Base-by-base conservation (phyloP, 1,140 invertebrate genomes). In the Drosophila sturtevanti region DNA sequence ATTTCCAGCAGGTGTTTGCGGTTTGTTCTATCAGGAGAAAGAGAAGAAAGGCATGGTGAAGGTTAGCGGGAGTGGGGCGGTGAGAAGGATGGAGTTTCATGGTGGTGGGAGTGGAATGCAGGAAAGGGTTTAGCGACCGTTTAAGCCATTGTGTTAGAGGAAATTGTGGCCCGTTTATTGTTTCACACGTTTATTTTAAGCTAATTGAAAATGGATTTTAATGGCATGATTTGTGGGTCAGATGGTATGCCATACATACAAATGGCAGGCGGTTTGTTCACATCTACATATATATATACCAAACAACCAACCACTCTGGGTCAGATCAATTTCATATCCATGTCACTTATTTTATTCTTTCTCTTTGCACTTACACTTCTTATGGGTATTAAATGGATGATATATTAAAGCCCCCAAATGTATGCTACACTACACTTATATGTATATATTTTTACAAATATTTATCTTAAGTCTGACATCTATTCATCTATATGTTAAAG, bases 1-100 rank as follows among this genome's bases (percentile, higher is more conserved):
- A 85, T 86, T 86, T 85, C 78, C 78, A 85, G 81, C 81, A 85
- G 81, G 77, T 85, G 81, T 86, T 85, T 85, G 81, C 72, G 81
- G 81, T 86, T 71, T 35, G 59, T 52, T 38, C 72, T 51, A 68
- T 11, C 18, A 14, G 16, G 38, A 21, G 14, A 14, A 9, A 16
- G 59, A 48, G 48, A 63, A 48, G n/a, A n/a, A 7, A 27, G 52
- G 12, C 21, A n/a, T n/a, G 48, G 22, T 54, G 14, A 10, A 16
- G 6, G 38, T 14, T 14, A 14, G n/a, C 16, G 14, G 38, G 10
- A n/a, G n/a, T 12, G 35, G 1, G 7, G 16, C 7, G 41, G 41
- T 4, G 9, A 0, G 1, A 7, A 16, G 14, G 41, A 14, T 11
- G 37, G 2, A 6, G n/a, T 34, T 6, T 1, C 6, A 10, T 34